Conservation (phyloP, 2,113 vertebrate species). For the Misgurnus anguillicaudatus region DNA sequence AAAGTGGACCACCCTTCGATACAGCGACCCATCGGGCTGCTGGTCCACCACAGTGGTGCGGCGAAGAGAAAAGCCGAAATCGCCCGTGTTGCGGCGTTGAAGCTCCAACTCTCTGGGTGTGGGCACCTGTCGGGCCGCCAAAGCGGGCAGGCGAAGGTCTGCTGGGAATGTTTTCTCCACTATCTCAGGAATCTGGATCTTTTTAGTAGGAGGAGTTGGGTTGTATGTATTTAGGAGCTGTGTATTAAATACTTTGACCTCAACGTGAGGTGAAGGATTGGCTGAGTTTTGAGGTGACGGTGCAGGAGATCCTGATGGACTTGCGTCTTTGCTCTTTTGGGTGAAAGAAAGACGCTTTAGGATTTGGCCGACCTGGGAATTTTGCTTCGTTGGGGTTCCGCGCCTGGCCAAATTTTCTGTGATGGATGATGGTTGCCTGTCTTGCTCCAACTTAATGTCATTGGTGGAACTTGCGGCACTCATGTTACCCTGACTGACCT, state of each 20-base stretch:
- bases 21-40: conserved; percentile 80
- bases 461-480: conserved; percentile 80
- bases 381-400: conserved; percentile 83
- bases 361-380: conserved; percentile 77
- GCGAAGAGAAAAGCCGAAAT: conserved; percentile 94
- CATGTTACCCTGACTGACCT: conserved; percentile 72
- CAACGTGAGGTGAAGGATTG: conserved; percentile 78
- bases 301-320: conserved; percentile 77
- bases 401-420: conserved; percentile 89
- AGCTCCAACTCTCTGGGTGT: conserved; percentile 84
- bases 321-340: conserved; percentile 80
- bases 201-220: conserved; percentile 40
- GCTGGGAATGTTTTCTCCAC: conserved; percentile 81
- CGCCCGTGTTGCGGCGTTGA: conserved; percentile 88
- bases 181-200: conserved; percentile 76
- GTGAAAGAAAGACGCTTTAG: conserved; percentile 84
- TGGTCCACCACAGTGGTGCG: conserved; percentile 92
- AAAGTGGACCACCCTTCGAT: conserved; percentile 88
- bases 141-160: conserved; percentile 79
- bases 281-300: conserved; percentile 77
- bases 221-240: conserved; percentile 65
- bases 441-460: conserved; percentile 66
- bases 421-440: conserved; percentile 78
- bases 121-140: conserved; percentile 77
- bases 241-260: conserved; percentile 69